Evolutionary conservation across 2,888 invertebrate genomes (phyloP), one percentile per base, ranked within the genome.

Genomic region (Chloromyia formosa): DNA sequence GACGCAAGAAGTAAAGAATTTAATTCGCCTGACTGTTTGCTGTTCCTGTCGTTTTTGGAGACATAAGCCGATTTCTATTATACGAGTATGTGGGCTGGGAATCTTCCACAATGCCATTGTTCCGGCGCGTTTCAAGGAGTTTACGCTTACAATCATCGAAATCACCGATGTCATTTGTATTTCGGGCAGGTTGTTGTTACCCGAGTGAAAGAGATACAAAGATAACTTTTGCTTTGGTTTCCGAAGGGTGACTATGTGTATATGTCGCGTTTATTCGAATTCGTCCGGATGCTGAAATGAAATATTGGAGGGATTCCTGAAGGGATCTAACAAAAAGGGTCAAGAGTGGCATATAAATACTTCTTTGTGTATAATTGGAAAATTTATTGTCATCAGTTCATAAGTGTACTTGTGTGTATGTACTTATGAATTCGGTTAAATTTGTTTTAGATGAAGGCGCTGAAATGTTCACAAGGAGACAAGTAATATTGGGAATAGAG

Each of bases 41-140:
- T 74, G 60, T 68, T 68, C 78, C 73, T 77, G 78, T 79, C 79
- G 79, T 77, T 77, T 79, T 78, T 79, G 79, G 80, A 80, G 83
- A 83, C 84, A 83, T 84, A 84, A 84, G 84, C 84, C 84, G 84
- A 82, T 84, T 84, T 79, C 77, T 79, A 77, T 78, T 79, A 4
- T 35, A 35, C n/a, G n/a, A n/a, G n/a, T 35, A 77, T 78, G 77
- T 71, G 71, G 56, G 56, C 71, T n/a, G 58, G 40, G 40, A 74
- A 76, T 76, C 76, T 76, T 76, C 74, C 76, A 69, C 74, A 16
- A 35, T 73, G 22, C n/a, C 62, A 40, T 73, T 42, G 73, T 2
- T 60, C 18, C 20, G 20, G 40, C 35, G 22, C 20, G 35, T 56
- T 35, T 18, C 40, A 27, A 16, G 72, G 20, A 42, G 27, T 35